Base-by-base conservation (phyloP, 64 coral and sea anemone genomes). In the Orbicella faveolata region DNA sequence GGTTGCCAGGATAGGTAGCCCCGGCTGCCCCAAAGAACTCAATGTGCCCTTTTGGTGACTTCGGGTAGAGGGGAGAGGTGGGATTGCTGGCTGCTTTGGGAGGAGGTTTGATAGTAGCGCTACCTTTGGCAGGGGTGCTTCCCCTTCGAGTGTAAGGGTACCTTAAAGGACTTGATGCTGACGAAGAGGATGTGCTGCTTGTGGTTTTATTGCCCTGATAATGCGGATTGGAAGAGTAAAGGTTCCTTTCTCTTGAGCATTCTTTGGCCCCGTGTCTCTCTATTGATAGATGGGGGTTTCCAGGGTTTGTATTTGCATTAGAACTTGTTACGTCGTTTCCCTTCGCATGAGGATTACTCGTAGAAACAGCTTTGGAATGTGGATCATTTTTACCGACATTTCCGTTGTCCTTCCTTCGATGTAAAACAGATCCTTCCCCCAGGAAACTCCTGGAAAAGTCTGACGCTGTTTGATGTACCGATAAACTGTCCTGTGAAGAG, bases 91-190 rank as follows among this genome's bases (percentile, higher is more conserved):
- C 36, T 23, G 82, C 20, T 85, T 85, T 73, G 37, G 37, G 19
- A 15, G 82, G 65, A 30, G 61, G 82, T 68, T 85, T 85, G n/a
- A 70, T 52, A 20, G 82, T 73, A 73, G 82, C 33, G 39, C 2
- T 52, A 12, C 61, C 82, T 53, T 72, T 72, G 25, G 14, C 36
- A 52, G 82, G 82, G 34, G 23, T 72, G 39, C 82, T 85, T 72
- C 36, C 65, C 36, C 82, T 85, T 52, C 65, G 63, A 69, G 39
- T 85, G 23, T 85, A 85, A 72, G 82, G 82, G 36, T 85, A 85
- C n/a, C 82, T 85, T 14, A 85, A 21, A 15, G 36, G 18, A 21
- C 15, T 33, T 18, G 65, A 73, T 35, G 9, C 65, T n/a, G 82
- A 85, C 35, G 63, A 10, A 67, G 1, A 18, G 17, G 82, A 52